Evolutionary conservation across 2,888 invertebrate genomes (phyloP).

Genomic region (Seira sanloemensis): DNA sequence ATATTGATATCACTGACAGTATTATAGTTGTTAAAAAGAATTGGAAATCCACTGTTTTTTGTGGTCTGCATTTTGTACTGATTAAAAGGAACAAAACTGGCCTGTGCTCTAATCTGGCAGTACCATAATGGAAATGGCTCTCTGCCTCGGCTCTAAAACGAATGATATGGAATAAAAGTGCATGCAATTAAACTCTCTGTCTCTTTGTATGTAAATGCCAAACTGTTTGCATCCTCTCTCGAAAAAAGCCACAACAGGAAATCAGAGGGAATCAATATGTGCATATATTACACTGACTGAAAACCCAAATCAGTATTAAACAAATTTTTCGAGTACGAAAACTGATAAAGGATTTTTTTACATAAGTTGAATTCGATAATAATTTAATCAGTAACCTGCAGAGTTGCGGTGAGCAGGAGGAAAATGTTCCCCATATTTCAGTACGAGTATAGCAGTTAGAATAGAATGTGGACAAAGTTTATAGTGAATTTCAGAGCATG

Average conservation of each 20-base stretch:
- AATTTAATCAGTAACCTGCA: background rate
- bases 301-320: no score
- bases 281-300: background rate
- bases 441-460: no score
- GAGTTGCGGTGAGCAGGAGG: background rate
- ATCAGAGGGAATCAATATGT: slow-evolving; percentile 8
- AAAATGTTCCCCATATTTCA: no score
- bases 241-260: slow-evolving; percentile 11
- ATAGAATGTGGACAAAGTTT: no score
- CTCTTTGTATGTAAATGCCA: background rate
- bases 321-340: background rate
- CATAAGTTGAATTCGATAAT: background rate
- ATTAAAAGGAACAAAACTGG: slow-evolving; percentile 10
- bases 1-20: slow-evolving; percentile 8
- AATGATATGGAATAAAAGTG: background rate
- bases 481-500: no score
- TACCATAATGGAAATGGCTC: no score
- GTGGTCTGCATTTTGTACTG: slow-evolving; percentile 14
- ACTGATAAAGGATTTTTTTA: background rate
- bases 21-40: background rate
- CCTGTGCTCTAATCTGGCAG: no score
- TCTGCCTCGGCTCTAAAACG: background rate
- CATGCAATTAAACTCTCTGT: background rate
- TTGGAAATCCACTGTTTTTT: slow-evolving; percentile 3
- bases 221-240: background rate